Conservation (phyloP, 2,888 invertebrate species). For the Parthenolecanium corni region DNA sequence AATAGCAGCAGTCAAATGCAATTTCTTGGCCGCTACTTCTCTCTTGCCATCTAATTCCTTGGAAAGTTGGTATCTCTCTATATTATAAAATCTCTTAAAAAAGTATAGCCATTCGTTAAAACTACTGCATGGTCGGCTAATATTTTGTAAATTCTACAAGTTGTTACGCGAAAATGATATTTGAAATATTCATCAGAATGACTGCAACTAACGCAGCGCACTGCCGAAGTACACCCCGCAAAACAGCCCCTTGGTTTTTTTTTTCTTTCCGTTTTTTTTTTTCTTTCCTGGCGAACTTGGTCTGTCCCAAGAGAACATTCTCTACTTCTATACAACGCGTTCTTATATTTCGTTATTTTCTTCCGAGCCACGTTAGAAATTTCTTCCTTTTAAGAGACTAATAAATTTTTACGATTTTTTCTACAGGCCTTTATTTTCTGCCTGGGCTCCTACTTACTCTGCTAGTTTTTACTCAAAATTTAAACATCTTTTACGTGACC, state of each 20-base stretch:
- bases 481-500: slow-evolving; percentile 3
- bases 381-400: slow-evolving; percentile 1
- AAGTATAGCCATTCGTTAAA: no score
- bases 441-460: background rate
- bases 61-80: background rate
- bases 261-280: background rate
- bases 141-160: slow-evolving; percentile 3
- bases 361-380: slow-evolving; percentile 2
- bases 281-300: background rate
- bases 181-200: slow-evolving; percentile 25
- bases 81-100: no score
- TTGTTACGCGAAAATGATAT: slow-evolving; percentile 13
- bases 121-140: background rate
- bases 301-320: slow-evolving; percentile 12
- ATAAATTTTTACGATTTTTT: slow-evolving; percentile 14
- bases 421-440: background rate
- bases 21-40: no score
- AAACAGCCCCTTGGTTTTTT: background rate
- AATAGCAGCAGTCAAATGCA: no score
- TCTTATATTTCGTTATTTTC: slow-evolving; percentile 18
- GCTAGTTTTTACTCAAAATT: background rate
- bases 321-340: slow-evolving; percentile 3
- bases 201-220: background rate
- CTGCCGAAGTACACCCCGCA: background rate
- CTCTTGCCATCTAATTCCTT: no score